Evolutionary conservation across 2,888 invertebrate species (phyloP).

Genomic region (Brassicogethes aeneus): DNA sequence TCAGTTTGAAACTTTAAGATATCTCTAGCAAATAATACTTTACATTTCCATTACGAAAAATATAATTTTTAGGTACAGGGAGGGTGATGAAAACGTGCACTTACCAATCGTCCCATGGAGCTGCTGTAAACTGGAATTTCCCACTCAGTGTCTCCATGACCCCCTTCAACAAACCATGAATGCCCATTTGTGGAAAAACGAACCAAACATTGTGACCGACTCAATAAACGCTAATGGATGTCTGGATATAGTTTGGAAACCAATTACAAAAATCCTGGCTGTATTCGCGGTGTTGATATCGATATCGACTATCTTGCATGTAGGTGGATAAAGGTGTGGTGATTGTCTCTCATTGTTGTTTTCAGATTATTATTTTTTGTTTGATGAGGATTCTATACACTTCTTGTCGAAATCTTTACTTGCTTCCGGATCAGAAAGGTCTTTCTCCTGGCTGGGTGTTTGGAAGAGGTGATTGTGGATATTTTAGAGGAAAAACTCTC

Average conservation of each 20-base stretch:
- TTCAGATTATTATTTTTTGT: conserved; percentile 41
- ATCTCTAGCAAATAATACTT: conserved; percentile 5
- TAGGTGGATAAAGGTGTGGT: conserved; percentile 12
- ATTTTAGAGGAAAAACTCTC: conserved; percentile 31
- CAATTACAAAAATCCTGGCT: conserved; percentile 27
- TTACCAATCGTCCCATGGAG: conserved; percentile 50
- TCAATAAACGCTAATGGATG: conserved; percentile 38
- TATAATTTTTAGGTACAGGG: conserved; percentile 9
- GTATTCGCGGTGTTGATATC: conserved; percentile 25
- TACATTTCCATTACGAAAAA: neutral
- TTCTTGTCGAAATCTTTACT: conserved; percentile 46
- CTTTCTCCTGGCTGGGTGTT: conserved; percentile 42
- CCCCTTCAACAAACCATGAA: conserved; percentile 45
- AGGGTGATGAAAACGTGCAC: conserved; percentile 16
- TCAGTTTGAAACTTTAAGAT: too few species aligned
- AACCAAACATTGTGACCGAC: conserved; percentile 29
- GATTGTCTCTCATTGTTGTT: conserved; percentile 4
- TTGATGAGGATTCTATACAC: conserved; percentile 47
- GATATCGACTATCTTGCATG: conserved; percentile 20
- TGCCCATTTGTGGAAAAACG: conserved; percentile 33
- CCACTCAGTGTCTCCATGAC: conserved; percentile 54
- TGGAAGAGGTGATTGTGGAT: conserved; percentile 35
- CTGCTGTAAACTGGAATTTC: conserved; percentile 49
- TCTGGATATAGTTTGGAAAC: conserved; percentile 29
- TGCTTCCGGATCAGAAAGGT: conserved; percentile 44